Evolutionary conservation across 1,140 invertebrate genomes (phyloP).

Genomic region (Calliopsis andreniformis): DNA sequence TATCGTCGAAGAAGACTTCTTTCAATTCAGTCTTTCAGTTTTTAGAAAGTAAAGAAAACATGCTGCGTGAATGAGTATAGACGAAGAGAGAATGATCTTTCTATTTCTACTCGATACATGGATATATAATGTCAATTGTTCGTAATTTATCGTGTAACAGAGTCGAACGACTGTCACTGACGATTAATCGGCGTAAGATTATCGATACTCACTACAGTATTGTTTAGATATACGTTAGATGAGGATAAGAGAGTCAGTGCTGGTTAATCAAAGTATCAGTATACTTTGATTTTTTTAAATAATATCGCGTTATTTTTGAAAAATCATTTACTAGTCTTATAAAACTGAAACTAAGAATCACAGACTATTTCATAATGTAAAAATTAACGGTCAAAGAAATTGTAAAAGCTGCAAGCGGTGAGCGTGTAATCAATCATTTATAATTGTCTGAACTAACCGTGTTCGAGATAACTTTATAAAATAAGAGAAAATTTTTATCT

Average conservation of each 20-base stretch:
- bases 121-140: slow-evolving; percentile 74
- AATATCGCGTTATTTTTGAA: not conserved
- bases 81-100: slow-evolving; percentile 17
- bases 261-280: not conserved
- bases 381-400: too few relatives aligned
- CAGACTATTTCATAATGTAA: too few relatives aligned
- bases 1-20: not conserved
- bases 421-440: too few relatives aligned
- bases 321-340: too few relatives aligned
- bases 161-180: slow-evolving; percentile 21
- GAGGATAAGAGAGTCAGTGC: slow-evolving; percentile 14
- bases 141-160: slow-evolving; percentile 49
- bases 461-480: too few relatives aligned
- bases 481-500: slow-evolving; percentile 7
- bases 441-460: too few relatives aligned
- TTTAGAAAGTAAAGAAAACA: not conserved
- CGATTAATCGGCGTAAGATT: slow-evolving; percentile 41
- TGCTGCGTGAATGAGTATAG: slow-evolving; percentile 15
- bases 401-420: too few relatives aligned
- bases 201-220: slow-evolving; percentile 48
- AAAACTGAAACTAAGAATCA: too few relatives aligned
- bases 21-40: not conserved
- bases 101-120: slow-evolving; percentile 27
- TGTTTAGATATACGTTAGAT: slow-evolving; percentile 28
- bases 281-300: not conserved